These are phyloP conservation scores for Pongo pygmaeus DNA, from an alignment of 2,113 vertebrate species.

Conservation along the genomic window DNA sequence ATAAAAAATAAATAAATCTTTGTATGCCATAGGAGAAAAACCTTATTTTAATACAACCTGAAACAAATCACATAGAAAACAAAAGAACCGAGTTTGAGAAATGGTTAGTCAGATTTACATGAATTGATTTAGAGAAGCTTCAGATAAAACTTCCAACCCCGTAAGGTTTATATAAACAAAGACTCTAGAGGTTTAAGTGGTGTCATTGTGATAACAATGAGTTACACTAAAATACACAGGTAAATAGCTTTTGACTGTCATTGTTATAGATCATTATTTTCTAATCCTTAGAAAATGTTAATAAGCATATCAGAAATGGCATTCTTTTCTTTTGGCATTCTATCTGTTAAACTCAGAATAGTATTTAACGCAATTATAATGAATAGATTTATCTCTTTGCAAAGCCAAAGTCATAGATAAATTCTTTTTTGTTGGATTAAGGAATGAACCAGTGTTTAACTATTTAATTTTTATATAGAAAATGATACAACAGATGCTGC, in stretches of 20 bases:
- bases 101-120: constrained; percentile 38
- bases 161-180: constrained; percentile 25
- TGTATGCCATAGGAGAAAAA: background rate
- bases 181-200: constrained; percentile 20
- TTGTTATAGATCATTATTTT: constrained; percentile 47
- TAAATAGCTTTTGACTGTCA: constrained; percentile 44
- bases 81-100: constrained; percentile 26
- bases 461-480: constrained; percentile 53
- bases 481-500: background rate
- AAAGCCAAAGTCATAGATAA: constrained; percentile 49
- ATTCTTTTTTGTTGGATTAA: constrained; percentile 44
- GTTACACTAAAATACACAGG: constrained; percentile 40
- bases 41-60: background rate
- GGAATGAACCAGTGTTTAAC: constrained; percentile 20
- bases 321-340: constrained; percentile 41
- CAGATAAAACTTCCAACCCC: background rate
- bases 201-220: background rate
- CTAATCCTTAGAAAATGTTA: constrained; percentile 56
- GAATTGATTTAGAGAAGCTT: constrained; percentile 51
- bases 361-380: constrained; percentile 61
- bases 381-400: constrained; percentile 44
- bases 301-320: constrained; percentile 18
- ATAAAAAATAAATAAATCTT: background rate
- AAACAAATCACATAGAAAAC: background rate
- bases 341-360: constrained; percentile 51